Base-by-base conservation (phyloP, 2,888 invertebrate species). In the Troides aeacus region DNA sequence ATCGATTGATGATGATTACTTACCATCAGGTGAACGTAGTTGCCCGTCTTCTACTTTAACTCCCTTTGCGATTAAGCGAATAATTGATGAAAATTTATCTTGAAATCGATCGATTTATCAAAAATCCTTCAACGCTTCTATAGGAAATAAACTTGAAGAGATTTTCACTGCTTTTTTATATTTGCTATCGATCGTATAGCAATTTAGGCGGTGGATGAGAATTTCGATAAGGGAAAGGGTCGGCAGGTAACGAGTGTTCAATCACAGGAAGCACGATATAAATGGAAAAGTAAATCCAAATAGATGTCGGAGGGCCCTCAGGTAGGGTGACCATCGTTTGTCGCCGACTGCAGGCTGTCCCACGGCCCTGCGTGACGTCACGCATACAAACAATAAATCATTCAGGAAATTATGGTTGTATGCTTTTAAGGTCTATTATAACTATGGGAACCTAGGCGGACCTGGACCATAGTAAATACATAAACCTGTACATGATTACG, bases 261-360 rank as follows among this genome's bases (percentile, higher is more conserved):
- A 75, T 81, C 75, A 75, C 74, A 75, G 74, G 77, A 78, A 83
- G 81, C 80, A 77, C 77, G 77, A 78, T 80, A 81, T 81, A 82
- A 84, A 84, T 80, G 79, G 75, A 76, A 79, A 81, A 82, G 78
- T 81, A 83, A 83, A 83, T 77, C 81, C 75, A 74, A 73, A 69
- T 69, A 64, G 68, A 69, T 62, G 71, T 66, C 70, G 70, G 62
- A 53, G 46, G 58, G 61, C 65, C 39, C 61, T 24, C 53, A 15
- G 17, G 39, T 66, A 58, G 30, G 56, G 56, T 1, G 53, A 24
- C 66, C 62, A 70, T 17, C 36, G 15, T 17, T 10, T 4, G n/a
- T 21, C 5, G 5, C 23, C 56, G 24, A 30, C 15, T 69, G 60
- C 64, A 50, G 42, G 64, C 64, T 24, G 24, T 64, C 46, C 39